These are phyloP conservation scores for Drosophila nigrodunni DNA, from an alignment of 1,140 invertebrate genomes.

Conservation along the genomic window DNA sequence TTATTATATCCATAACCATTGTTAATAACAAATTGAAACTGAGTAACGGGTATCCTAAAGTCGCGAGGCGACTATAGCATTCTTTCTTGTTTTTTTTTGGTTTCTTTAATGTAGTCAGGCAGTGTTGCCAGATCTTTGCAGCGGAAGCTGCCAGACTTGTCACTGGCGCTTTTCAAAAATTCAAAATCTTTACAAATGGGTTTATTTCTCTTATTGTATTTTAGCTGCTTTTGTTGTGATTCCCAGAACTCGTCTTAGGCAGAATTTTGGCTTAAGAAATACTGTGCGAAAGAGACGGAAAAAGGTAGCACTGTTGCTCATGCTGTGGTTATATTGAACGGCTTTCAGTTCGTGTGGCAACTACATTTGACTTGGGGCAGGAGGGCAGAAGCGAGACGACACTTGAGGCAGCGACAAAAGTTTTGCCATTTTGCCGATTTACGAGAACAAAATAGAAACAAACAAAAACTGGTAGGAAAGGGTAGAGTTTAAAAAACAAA, in stretches of 20 bases:
- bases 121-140: constrained; percentile 9
- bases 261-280: constrained; percentile 45
- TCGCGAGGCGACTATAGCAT: no score
- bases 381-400: not conserved
- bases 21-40: no score
- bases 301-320: not conserved
- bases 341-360: constrained; percentile 16
- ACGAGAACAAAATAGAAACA: constrained; percentile 9
- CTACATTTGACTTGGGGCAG: constrained; percentile 25
- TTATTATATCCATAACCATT: no score
- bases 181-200: not conserved
- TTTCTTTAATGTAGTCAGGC: not conserved
- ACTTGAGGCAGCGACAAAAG: constrained; percentile 46
- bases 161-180: not conserved
- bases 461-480: no score
- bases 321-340: not conserved
- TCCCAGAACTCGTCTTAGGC: constrained; percentile 29
- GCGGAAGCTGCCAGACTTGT: not conserved
- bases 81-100: not conserved
- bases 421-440: constrained; percentile 48
- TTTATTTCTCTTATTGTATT: not conserved
- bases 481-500: no score
- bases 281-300: constrained; percentile 9
- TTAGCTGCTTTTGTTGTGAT: constrained; percentile 23
- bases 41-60: no score